Conservation (phyloP, 1,140 invertebrate species). For the Danaus melanippus region DNA sequence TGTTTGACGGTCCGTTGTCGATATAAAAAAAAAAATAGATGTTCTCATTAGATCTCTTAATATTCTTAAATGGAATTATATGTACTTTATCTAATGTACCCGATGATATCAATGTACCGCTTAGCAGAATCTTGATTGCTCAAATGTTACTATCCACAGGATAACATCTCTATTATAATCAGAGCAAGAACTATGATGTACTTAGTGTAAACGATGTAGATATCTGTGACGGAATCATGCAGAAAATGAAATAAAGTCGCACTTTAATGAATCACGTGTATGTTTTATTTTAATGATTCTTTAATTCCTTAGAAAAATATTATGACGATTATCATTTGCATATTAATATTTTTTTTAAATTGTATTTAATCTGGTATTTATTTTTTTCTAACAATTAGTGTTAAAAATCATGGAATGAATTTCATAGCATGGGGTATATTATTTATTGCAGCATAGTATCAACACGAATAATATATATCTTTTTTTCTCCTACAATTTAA, state of each 20-base stretch:
- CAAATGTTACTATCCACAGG: slow-evolving; percentile 22
- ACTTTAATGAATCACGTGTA: slow-evolving; percentile 8
- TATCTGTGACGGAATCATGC: slow-evolving; percentile 20
- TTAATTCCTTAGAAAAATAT: no score
- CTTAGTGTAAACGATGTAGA: slow-evolving; percentile 27
- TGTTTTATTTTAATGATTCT: no score
- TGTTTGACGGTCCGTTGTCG: no score
- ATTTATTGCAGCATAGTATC: no score
- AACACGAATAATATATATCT: no score
- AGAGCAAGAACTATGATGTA: slow-evolving; percentile 20
- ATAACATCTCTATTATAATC: slow-evolving; percentile 4
- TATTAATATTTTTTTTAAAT: no score
- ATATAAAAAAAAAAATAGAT: not conserved
- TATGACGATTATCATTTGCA: no score
- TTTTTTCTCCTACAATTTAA: no score
- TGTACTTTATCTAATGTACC: slow-evolving; percentile 5
- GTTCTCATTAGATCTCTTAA: slow-evolving; percentile 18
- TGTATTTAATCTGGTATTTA: no score
- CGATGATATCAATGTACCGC: slow-evolving; percentile 12
- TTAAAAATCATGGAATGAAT: no score
- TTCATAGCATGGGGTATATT: no score
- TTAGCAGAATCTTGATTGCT: slow-evolving; percentile 21
- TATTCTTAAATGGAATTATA: slow-evolving; percentile 6
- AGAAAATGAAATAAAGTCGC: slow-evolving; percentile 24
- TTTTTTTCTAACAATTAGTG: no score